Evolutionary conservation across 1,140 invertebrate species (phyloP).

Genomic region (Wiebesia pumilae): DNA sequence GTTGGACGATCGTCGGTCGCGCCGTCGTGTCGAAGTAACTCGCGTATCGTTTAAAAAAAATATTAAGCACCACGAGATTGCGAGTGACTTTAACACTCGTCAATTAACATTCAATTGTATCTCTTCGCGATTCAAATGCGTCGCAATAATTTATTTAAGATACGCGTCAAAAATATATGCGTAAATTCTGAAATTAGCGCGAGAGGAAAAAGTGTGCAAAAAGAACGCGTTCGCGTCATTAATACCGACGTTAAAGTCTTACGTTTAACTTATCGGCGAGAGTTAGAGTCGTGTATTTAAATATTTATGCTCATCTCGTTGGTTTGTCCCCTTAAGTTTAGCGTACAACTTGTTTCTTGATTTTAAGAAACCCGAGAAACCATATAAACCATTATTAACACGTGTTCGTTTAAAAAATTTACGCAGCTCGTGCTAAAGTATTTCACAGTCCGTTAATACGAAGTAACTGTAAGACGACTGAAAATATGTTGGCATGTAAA

Average conservation of each 20-base stretch:
- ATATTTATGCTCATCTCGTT: constrained; percentile 20
- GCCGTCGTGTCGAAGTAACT: too few relatives aligned
- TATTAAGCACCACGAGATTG: background rate
- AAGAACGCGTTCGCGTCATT: constrained; percentile 2
- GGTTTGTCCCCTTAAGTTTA: constrained; percentile 16
- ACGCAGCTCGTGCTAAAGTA: constrained; percentile 15
- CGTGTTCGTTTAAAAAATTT: background rate
- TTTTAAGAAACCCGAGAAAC: background rate
- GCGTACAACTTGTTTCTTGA: constrained; percentile 4
- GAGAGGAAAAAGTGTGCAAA: background rate
- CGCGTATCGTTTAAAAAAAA: too few relatives aligned
- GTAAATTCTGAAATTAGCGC: background rate
- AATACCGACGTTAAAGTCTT: constrained; percentile 6
- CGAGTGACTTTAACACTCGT: background rate
- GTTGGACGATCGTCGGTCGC: too few relatives aligned
- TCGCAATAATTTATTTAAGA: background rate
- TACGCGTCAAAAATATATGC: background rate
- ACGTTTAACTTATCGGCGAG: background rate
- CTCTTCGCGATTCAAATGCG: background rate
- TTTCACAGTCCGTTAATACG: constrained; percentile 12
- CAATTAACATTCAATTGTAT: background rate
- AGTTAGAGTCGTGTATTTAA: constrained; percentile 16
- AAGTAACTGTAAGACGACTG: constrained; percentile 25
- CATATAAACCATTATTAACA: constrained; percentile 1
- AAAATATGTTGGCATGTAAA: constrained; percentile 22